Conservation (phyloP, 2,113 vertebrate genomes). For the Atrichornis clamosus region DNA sequence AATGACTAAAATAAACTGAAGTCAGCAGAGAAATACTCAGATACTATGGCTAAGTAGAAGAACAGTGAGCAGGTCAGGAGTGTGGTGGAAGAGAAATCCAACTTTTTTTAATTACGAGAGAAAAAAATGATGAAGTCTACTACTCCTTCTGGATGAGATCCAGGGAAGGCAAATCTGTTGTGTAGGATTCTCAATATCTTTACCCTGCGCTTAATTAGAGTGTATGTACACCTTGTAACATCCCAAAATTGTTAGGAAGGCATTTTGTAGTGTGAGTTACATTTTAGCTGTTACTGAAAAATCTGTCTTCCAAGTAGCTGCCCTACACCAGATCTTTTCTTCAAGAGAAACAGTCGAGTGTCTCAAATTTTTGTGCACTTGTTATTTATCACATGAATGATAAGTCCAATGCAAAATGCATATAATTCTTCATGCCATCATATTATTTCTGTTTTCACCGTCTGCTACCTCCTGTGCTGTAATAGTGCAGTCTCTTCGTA, state of each 20-base stretch:
- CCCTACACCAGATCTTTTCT: neutral
- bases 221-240: neutral
- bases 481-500: neutral
- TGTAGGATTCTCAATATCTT: neutral
- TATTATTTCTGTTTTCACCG: neutral
- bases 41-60: neutral
- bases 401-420: neutral
- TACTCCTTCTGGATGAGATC: neutral
- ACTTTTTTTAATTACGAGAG: neutral
- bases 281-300: neutral
- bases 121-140: neutral
- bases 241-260: neutral
- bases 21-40: neutral
- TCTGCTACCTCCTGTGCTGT: neutral
- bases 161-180: neutral
- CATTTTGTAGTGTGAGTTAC: neutral
- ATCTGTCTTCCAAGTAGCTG: neutral
- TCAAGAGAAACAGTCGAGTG: neutral
- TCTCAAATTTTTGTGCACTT: neutral
- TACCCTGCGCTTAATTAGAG: neutral
- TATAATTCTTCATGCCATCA: neutral
- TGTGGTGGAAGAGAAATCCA: neutral
- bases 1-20: neutral
- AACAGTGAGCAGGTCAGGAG: neutral
- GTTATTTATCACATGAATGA: neutral